phyloP scores from a whole-genome alignment of 2,888 invertebrate species.

The Sesia bembeciformis region DNA sequence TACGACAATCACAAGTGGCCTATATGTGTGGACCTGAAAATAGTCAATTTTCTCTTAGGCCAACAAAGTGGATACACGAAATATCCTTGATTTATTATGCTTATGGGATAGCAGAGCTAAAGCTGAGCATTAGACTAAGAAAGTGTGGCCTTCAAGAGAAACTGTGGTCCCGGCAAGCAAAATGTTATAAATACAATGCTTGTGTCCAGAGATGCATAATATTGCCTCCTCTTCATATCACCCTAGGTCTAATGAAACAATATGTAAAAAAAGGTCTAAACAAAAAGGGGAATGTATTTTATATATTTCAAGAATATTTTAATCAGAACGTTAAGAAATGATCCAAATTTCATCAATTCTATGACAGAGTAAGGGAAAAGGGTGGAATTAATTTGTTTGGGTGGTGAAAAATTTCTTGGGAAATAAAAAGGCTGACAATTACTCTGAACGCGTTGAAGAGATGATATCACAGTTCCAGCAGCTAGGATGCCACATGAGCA shows the following conservation, averaged over 20 bases:
- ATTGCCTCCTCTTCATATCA: neutral
- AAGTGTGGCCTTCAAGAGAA: neutral
- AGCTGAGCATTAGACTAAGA: no score
- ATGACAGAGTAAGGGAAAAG: neutral
- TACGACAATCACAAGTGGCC: no score
- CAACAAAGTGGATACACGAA: no score
- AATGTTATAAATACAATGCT: neutral
- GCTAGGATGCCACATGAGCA: neutral
- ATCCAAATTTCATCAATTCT: neutral
- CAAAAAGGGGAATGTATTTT: neutral
- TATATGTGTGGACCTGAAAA: no score
- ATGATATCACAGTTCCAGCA: neutral
- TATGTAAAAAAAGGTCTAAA: neutral
- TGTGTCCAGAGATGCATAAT: neutral
- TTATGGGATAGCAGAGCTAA: no score
- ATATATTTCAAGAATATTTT: neutral
- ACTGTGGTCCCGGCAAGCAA: neutral
- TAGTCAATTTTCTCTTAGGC: no score
- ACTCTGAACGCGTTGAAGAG: neutral
- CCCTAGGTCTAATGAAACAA: neutral
- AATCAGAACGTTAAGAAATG: no score
- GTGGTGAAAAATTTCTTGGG: neutral
- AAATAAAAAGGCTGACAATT: neutral
- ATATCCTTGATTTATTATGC: no score
- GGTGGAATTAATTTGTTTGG: neutral